phyloP scores from a whole-genome alignment of 2,797 vertebrate genomes.

The Cryptoprocta ferox region DNA sequence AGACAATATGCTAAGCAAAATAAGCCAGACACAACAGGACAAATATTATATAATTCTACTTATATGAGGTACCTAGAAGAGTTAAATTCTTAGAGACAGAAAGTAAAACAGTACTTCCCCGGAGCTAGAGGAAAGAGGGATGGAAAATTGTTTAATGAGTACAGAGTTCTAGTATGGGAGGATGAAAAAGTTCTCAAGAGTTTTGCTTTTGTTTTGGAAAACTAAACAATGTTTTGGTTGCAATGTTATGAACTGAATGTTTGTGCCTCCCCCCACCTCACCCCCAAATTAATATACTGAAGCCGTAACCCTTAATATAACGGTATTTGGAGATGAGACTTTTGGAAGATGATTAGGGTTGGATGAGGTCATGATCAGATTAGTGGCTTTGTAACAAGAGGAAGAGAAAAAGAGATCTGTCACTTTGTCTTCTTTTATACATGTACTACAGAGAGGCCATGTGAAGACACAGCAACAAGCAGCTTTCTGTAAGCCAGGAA shows the following conservation, averaged over 20 bases:
- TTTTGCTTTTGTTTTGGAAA: neutral
- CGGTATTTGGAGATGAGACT: neutral
- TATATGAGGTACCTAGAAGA: neutral
- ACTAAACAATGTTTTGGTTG: neutral
- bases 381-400: neutral
- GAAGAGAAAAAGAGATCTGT: neutral
- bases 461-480: neutral
- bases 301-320: neutral
- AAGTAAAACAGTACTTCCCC: neutral
- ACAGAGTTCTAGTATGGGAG: neutral
- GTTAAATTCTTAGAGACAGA: neutral
- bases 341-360: neutral
- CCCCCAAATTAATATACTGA: neutral
- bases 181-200: neutral
- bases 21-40: neutral
- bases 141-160: neutral
- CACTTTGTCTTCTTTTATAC: neutral
- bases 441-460: neutral
- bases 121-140: neutral
- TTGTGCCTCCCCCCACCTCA: neutral
- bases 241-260: neutral
- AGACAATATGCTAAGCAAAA: conserved; percentile 18
- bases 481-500: neutral
- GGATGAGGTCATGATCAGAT: neutral
- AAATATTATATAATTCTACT: neutral